Evolutionary conservation across 2,888 invertebrate species (phyloP).

Genomic region (Lasioglossum marginatum): DNA sequence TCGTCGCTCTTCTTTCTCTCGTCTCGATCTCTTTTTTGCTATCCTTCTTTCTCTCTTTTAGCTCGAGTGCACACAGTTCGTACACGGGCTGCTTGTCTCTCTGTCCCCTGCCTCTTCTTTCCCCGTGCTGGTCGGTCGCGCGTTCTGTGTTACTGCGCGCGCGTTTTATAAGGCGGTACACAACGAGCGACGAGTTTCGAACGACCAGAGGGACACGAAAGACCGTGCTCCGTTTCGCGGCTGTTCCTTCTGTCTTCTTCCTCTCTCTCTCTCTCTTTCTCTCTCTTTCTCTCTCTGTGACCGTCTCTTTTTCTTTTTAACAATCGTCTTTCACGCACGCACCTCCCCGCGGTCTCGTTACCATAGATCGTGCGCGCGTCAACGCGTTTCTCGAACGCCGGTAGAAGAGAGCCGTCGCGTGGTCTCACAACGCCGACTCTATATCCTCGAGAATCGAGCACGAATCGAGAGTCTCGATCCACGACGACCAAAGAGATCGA

Average conservation of each 20-base stretch:
- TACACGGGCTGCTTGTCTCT: conserved; percentile 22
- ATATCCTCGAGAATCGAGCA: neutral
- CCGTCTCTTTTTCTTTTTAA: neutral
- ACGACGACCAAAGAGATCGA: neutral
- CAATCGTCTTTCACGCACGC: conserved; percentile 31
- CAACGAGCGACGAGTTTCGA: conserved; percentile 57
- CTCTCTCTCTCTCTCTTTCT: neutral
- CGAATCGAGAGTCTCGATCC: neutral
- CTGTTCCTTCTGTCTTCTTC: conserved; percentile 36
- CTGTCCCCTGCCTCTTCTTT: conserved; percentile 27
- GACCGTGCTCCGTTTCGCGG: conserved; percentile 28
- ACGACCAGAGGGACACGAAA: conserved; percentile 58
- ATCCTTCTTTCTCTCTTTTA: conserved; percentile 41
- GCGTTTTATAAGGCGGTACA: conserved; percentile 73
- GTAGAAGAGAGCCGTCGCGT: neutral
- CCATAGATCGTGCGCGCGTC: conserved; percentile 33
- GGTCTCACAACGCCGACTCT: neutral
- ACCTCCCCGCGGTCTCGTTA: conserved; percentile 45
- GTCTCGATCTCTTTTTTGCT: conserved; percentile 29
- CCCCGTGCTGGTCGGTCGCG: conserved; percentile 46
- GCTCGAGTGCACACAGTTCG: conserved; percentile 28
- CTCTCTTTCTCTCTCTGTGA: neutral
- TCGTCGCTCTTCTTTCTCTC: conserved; percentile 17
- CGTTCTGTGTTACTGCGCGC: conserved; percentile 68
- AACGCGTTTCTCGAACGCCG: conserved; percentile 23